Evolutionary conservation across 2,888 invertebrate species (phyloP).

Genomic region (Gymnoscelis rufifasciata): DNA sequence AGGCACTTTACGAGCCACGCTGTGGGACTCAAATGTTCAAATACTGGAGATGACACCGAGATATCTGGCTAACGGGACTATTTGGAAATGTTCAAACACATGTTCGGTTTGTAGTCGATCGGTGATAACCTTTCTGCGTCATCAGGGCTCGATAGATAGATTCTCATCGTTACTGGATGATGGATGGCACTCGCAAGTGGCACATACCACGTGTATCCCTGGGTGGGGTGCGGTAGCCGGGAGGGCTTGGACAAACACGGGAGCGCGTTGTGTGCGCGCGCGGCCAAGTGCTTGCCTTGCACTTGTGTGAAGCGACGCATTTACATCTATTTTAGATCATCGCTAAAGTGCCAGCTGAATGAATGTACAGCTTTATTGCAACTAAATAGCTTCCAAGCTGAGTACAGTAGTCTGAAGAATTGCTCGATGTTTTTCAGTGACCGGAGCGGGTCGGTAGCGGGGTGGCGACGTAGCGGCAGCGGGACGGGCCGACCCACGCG

Average conservation of each 20-base stretch:
- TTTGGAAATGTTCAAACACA: conserved; percentile 18
- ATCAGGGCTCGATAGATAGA: conserved; percentile 10
- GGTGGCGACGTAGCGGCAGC: conserved; percentile 22
- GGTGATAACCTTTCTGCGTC: conserved; percentile 16
- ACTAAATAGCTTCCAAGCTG: too few relatives aligned
- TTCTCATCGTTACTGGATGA: conserved; percentile 13
- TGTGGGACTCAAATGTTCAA: conserved; percentile 25
- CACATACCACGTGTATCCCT: background rate
- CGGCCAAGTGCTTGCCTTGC: conserved; percentile 8
- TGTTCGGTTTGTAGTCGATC: conserved; percentile 15
- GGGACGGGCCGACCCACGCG: conserved; percentile 43
- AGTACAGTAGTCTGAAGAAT: too few relatives aligned
- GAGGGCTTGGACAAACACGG: background rate
- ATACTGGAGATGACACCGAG: conserved; percentile 19
- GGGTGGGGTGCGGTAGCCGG: background rate
- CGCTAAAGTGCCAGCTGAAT: too few relatives aligned
- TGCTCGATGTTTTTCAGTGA: too few relatives aligned
- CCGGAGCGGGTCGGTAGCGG: conserved; percentile 2
- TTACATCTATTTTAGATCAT: too few relatives aligned
- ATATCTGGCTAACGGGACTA: conserved; percentile 20
- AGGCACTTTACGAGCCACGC: conserved; percentile 35
- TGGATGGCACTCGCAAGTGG: conserved; percentile 3
- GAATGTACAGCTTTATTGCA: too few relatives aligned
- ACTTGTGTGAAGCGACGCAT: conserved; percentile 3
- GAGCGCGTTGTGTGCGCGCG: background rate